Evolutionary conservation across 1,140 invertebrate genomes (phyloP).

Genomic region (Rhyacophila brunnea): DNA sequence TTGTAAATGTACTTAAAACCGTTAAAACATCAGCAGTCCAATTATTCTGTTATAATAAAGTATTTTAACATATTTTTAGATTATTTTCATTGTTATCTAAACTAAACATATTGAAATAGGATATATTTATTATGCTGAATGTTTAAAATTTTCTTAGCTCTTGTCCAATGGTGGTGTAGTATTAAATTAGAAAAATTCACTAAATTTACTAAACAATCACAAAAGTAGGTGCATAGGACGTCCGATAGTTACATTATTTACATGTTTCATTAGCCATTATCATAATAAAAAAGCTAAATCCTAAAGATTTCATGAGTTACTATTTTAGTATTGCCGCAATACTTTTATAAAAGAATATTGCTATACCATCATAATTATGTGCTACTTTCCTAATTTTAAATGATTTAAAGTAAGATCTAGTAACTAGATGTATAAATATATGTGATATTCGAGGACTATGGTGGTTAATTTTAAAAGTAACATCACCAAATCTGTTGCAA

Average conservation of each 20-base stretch:
- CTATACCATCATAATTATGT: background rate
- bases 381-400: background rate
- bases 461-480: constrained; percentile 8
- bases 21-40: no score
- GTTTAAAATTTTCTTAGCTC: no score
- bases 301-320: background rate
- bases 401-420: constrained; percentile 1
- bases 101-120: no score
- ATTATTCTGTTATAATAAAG: background rate
- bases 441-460: constrained; percentile 6
- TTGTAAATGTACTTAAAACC: no score
- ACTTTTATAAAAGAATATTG: background rate
- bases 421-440: constrained; percentile 2
- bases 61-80: background rate
- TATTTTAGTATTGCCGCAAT: background rate
- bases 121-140: no score
- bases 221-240: background rate
- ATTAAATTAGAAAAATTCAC: background rate
- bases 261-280: no score
- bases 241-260: no score
- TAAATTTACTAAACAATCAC: background rate
- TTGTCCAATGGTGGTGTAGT: background rate
- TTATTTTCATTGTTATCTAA: no score
- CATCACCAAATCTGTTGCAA: constrained; percentile 2
- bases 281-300: no score